Evolutionary conservation across 2,888 invertebrate genomes (phyloP), one percentile per base, ranked within the genome.

Genomic region (Sisyra terminalis): DNA sequence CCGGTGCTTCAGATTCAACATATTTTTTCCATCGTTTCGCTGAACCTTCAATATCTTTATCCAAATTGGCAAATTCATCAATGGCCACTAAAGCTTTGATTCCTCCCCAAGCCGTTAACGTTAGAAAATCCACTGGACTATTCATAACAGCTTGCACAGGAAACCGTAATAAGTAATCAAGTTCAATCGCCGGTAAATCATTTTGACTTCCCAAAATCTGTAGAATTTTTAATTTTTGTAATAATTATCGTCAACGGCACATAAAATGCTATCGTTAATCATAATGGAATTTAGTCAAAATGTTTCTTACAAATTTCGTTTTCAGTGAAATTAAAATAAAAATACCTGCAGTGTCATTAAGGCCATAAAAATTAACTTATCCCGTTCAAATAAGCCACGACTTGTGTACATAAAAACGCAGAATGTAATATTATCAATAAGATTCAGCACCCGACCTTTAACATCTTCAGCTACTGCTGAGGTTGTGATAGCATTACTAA

Each of bases 1-100:
- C 94, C 0, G 94, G 93, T 46, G 79, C 80, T 57, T 94, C 93
- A 14, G 86, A 83, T 52, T 94, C 92, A 0, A 86, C 79, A 54
- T 89, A 88, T 57, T 88, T 90, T 54, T 83, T 81, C 94, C 94
- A 96, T 44, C 92, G 72, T 57, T 92, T 93, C 1, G 79, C 74
- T 0, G 90, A 88, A 0, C 86, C 85, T 61, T 90, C 92, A 48
- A 94, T 82, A 57, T 94, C 93, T 50, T 85, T 80, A 55, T 93
- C 93, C 1, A 94, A 65, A 53, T 81, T 85, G 40, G 75, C 74
- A 57, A 82, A 93, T 3, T 85, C 83, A 8, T 82, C 78, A 66
- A 86, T 73, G 47, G 71, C 70, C 10, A 81, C 66, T 9, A 94
- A 65, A 3, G 80, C 72, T 48, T 85, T 73, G 39, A 94, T 79